phyloP scores from a whole-genome alignment of 2,113 vertebrate genomes.

The Trogon surrucura region DNA sequence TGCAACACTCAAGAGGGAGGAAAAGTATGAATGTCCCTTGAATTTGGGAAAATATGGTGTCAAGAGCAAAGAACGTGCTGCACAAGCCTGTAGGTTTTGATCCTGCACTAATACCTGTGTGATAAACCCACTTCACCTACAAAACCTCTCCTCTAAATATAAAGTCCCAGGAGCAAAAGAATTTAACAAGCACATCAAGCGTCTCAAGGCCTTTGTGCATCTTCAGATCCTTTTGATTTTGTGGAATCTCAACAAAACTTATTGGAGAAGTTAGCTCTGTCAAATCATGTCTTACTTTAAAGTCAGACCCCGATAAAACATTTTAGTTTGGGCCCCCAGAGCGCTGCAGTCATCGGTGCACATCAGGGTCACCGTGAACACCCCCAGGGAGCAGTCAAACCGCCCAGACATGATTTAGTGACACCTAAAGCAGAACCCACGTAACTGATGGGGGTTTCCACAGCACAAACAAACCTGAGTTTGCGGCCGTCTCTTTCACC shows the following conservation, averaged over 20 bases:
- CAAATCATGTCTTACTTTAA: background rate
- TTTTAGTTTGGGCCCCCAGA: background rate
- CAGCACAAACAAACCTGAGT: background rate
- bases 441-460: background rate
- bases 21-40: background rate
- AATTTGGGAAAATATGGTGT: background rate
- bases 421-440: accelerated
- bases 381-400: background rate
- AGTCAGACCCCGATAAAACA: background rate
- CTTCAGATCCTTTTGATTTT: background rate
- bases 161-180: background rate
- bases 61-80: background rate
- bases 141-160: background rate
- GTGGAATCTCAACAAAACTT: background rate
- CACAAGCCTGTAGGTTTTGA: background rate
- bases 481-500: accelerated
- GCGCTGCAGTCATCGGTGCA: background rate
- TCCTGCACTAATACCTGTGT: background rate
- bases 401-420: accelerated
- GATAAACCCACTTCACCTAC: background rate
- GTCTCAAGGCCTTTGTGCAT: background rate
- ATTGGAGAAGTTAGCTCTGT: background rate
- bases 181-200: background rate
- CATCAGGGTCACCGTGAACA: accelerated
- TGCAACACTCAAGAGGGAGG: background rate